Percentiles rank a stretch among this genome's conserved stretches.
Conservation (phyloP, 2,113 vertebrate genomes). For the Hymenochirus boettgeri region DNA sequence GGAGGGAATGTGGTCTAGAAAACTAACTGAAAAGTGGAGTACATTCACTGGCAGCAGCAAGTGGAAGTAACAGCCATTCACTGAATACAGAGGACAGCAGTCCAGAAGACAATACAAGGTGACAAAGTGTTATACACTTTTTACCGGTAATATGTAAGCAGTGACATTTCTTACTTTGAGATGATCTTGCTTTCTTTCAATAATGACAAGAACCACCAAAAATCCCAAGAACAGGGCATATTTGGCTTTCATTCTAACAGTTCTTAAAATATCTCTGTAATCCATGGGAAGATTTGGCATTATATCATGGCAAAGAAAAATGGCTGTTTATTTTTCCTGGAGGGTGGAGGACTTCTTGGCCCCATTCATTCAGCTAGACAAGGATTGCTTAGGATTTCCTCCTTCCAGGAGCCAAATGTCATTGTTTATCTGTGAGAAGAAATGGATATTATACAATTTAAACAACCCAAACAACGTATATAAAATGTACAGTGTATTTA, state of each 20-base stretch:
- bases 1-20: too few relatives aligned
- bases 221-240: constrained; percentile 84
- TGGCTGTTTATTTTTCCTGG: background rate
- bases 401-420: constrained; percentile 3
- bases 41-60: too few relatives aligned
- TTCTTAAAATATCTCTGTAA: constrained; percentile 54
- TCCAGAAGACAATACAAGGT: too few relatives aligned
- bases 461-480: too few relatives aligned
- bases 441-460: too few relatives aligned
- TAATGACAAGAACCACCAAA: constrained; percentile 82
- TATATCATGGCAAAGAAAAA: constrained; percentile 56
- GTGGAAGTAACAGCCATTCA: too few relatives aligned
- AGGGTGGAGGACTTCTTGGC: background rate
- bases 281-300: constrained; percentile 50
- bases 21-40: too few relatives aligned
- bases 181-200: constrained; percentile 97
- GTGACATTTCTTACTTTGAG: constrained; percentile 75
- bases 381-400: background rate
- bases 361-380: background rate
- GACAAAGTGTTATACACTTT: too few relatives aligned
- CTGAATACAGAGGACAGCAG: too few relatives aligned
- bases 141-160: too few relatives aligned
- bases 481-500: too few relatives aligned
- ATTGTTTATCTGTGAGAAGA: background rate
- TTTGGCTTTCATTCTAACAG: constrained; percentile 85